phyloP scores from a whole-genome alignment of 2,113 vertebrate genomes.

The Dendropsophus ebraccatus region DNA sequence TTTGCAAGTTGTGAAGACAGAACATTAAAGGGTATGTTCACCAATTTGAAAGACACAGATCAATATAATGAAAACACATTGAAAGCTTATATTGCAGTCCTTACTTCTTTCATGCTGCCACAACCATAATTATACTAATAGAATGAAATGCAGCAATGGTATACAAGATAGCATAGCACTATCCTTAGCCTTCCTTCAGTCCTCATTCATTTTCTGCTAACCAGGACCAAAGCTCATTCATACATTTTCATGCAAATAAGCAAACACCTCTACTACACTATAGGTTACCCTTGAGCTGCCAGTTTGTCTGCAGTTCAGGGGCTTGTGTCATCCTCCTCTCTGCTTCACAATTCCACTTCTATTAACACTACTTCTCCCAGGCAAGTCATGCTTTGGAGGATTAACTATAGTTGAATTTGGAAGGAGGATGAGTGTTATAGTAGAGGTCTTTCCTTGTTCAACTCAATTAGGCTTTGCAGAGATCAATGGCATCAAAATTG shows the following conservation, averaged over 20 bases:
- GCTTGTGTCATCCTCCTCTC: conserved; percentile 7
- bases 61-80: background rate
- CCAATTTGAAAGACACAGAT: background rate
- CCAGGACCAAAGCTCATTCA: background rate
- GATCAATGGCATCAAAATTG: background rate
- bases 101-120: background rate
- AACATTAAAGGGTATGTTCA: background rate
- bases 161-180: background rate
- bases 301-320: background rate
- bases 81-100: background rate
- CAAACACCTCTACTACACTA: background rate
- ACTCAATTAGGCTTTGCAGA: background rate
- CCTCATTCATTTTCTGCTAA: background rate
- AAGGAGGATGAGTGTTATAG: background rate
- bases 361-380: conserved; percentile 1
- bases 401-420: background rate
- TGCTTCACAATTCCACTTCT: background rate
- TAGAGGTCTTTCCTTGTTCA: background rate
- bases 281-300: conserved; percentile 20
- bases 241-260: background rate
- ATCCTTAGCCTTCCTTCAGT: background rate
- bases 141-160: too few relatives aligned
- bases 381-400: background rate
- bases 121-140: background rate
- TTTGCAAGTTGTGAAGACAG: background rate